Evolutionary conservation across 2,113 vertebrate species (phyloP), one percentile per base, ranked within the genome.

Genomic region (Cyrtonyx montezumae): DNA sequence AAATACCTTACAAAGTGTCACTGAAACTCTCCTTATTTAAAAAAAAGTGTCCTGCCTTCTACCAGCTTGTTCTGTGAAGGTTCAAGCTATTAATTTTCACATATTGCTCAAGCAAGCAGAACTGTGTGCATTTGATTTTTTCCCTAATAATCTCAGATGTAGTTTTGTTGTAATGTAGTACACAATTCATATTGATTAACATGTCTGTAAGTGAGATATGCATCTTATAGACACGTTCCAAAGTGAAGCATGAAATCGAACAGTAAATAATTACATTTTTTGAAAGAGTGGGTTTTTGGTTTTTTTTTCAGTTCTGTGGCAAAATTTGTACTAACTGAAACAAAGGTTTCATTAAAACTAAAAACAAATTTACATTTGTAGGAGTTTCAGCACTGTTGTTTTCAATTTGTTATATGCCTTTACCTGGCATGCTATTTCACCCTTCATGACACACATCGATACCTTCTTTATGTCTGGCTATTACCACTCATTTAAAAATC

Each of bases 401-500:
- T 97, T 97, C 96, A 97, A 96, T 97, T 98, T 98, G 97, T 98
- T 98, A 97, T 96, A 86, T 90, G 96, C 94, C 95, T 97, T 98
- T 97, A 98, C 97, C 97, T 97, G 96, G 96, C 97, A 94, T 96
- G 97, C 97, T 98, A 97, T 98, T 98, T 98, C 97, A 98, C 98
- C 97, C 98, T 98, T 97, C 97, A 96, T 96, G 97, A 98, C 97
- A 97, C 98, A 98, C 98, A 97, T 98, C 98, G 96, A 98, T 98
- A 98, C 91, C 95, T 97, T 97, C 97, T 98, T 98, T 98, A 98
- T 97, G 97, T 97, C 97, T 98, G 96, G 97, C 98, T 98, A 98
- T 98, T 98, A 98, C 98, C 96, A 96, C 97, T 98, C 97, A 98
- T 98, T 98, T 98, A 97, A 98, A 98, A 98, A 98, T 98, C 98